These are phyloP conservation scores for Athene cunicularia DNA, from an alignment of 2,113 vertebrate genomes.

Conservation along the genomic window DNA sequence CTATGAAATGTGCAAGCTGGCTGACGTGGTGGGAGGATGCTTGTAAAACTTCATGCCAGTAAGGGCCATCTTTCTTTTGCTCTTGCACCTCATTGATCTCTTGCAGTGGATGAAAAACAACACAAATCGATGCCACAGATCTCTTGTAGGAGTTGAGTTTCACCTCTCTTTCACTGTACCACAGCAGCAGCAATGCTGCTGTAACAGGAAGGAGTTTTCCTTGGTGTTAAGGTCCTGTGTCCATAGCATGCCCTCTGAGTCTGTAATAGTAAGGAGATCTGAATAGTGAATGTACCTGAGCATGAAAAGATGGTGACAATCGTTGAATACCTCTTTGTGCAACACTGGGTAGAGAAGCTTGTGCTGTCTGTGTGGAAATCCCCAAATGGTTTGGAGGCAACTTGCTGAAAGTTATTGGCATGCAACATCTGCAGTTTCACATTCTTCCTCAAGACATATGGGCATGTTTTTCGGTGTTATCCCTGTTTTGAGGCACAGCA, in stretches of 20 bases:
- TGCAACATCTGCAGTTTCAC: background rate
- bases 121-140: constrained; percentile 9
- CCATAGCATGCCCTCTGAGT: background rate
- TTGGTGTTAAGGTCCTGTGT: background rate
- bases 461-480: background rate
- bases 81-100: background rate
- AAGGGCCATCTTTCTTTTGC: background rate
- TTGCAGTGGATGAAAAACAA: constrained; percentile 23
- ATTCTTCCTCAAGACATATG: background rate
- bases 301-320: background rate
- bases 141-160: constrained; percentile 3
- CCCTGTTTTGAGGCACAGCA: background rate
- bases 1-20: constrained; percentile 24
- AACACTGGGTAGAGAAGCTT: background rate
- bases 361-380: background rate
- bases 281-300: background rate
- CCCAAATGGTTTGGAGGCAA: background rate
- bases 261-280: background rate
- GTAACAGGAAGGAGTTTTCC: background rate
- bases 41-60: constrained; percentile 24
- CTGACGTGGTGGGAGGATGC: background rate
- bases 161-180: background rate
- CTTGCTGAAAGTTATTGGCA: background rate
- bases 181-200: background rate
- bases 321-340: background rate